Base-by-base conservation (phyloP, 2,113 vertebrate species). In the Amphilophus citrinellus region DNA sequence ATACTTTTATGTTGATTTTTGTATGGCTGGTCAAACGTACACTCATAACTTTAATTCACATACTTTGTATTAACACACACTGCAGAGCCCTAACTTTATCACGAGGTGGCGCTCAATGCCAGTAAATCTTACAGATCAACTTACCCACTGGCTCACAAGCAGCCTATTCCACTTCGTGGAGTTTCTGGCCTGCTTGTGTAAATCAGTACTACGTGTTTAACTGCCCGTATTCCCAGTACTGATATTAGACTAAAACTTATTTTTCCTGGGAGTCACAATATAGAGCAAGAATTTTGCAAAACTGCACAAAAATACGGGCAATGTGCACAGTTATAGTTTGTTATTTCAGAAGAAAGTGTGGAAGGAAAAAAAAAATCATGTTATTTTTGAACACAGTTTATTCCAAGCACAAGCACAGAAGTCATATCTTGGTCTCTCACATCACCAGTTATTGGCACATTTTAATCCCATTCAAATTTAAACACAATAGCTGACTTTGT, bases 341-440 rank as follows among this genome's bases (percentile, higher is more conserved):
- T 47, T 20, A 53, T 53, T 71, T 13, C 17, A 53, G 66, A 71
- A 13, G 24, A 30, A 71, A 71, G 17, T 20, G 44, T 27, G 4
- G 10, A 79, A 56, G 0, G 7, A 2, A 22, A 44, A 10, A 11
- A 30, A 50, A 80, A 62, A 10, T 17, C 76, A 17, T 6, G 17
- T 77, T 87, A 62, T 85, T 86, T 90, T 92, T 92, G 10, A 94
- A 89, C 84, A 87, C 79, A 90, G 84, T 96, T 95, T 95, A 96
- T 95, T 96, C 82, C 87, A 95, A 93, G 88, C 92, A 91, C 87
- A 95, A 93, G 89, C 92, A 91, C 87, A 95, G 84, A 65, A 86
- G 78, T 91, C 90, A 92, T 93, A 84, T 89, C 93, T 94, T 94
- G 94, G 87, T 94, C 93, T 94, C 93, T 95, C 88, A 89, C 81